Evolutionary conservation across 2,888 invertebrate genomes (phyloP).

Genomic region (Apamea crenata): DNA sequence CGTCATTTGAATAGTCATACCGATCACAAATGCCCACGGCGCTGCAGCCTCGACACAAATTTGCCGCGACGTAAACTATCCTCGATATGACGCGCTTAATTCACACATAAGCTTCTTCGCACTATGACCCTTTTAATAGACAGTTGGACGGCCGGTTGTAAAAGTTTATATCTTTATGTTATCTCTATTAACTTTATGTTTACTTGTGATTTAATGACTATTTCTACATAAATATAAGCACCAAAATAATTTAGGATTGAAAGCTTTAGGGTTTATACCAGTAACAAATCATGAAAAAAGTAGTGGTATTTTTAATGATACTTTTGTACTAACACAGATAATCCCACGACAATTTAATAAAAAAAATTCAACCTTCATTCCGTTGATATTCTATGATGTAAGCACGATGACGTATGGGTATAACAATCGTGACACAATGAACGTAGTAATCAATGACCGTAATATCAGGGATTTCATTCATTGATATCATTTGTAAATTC

Average conservation of each 20-base stretch:
- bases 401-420: slow-evolving; percentile 60
- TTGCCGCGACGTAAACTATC: slow-evolving; percentile 84
- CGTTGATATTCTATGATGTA: slow-evolving; percentile 56
- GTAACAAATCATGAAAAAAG: background rate
- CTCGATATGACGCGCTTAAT: slow-evolving; percentile 75
- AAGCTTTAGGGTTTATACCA: background rate
- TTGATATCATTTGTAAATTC: slow-evolving; percentile 56
- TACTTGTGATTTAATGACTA: background rate
- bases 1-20: slow-evolving; percentile 73
- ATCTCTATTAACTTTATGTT: slow-evolving; percentile 31
- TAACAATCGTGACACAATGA: slow-evolving; percentile 54
- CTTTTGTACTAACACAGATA: slow-evolving; percentile 31
- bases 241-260: background rate
- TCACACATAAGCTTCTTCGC: slow-evolving; percentile 69
- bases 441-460: slow-evolving; percentile 53
- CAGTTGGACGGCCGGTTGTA: slow-evolving; percentile 31
- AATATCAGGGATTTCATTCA: slow-evolving; percentile 56
- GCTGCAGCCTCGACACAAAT: slow-evolving; percentile 88
- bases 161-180: slow-evolving; percentile 29
- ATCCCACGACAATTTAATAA: slow-evolving; percentile 52
- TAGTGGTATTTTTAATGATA: slow-evolving; percentile 7
- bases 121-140: slow-evolving; percentile 58
- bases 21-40: slow-evolving; percentile 81
- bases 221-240: background rate
- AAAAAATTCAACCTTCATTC: slow-evolving; percentile 50